Base-by-base conservation (phyloP, 1,140 invertebrate genomes). In the Piezodorus guildinii region DNA sequence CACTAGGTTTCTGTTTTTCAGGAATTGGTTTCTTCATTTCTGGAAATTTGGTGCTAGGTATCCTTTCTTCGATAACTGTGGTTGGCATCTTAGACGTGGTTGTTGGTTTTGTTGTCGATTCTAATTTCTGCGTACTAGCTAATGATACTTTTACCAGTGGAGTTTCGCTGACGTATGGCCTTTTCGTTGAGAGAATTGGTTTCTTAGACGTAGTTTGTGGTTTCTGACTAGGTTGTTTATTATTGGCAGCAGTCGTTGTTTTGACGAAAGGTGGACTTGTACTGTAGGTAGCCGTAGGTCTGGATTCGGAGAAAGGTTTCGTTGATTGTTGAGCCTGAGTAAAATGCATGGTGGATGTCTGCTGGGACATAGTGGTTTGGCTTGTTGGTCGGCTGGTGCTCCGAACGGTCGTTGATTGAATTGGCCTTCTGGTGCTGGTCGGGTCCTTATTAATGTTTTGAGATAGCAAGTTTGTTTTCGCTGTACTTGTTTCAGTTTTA, bases 1-100 rank as follows among this genome's bases (percentile, higher is more conserved):
- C 66, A 23, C 63, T 66, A n/a, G 64, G 62, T 23, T 51, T 61
- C 3, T 34, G 30, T 39, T 49, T 68, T 46, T 64, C 58, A 1
- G 62, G 62, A n/a, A 43, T 62, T 19, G 30, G 39, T 54, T 60
- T 44, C 16, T 61, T 56, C n/a, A 23, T 23, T 43, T 39, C 52
- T 52, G 45, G 27, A 3, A 8, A 27, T 25, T 56, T 56, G 2
- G 17, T 56, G 17, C 19, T 23, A 1, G 52, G 52, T 17, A 8
- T 56, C 5, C 52, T 10, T 15, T 56, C 52, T 25, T 56, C 52
- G 27, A 30, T 9, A 14, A 43, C 8, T 16, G 39, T 39, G 4
- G 58, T 62, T 56, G 21, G 4, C 15, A 43, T 58, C 1, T 46
- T 44, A 15, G 43, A 25, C 25, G 58, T 44, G 15, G 63, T 43